phyloP scores from a whole-genome alignment of 1,140 invertebrate genomes.

The Drosophila watanabei region DNA sequence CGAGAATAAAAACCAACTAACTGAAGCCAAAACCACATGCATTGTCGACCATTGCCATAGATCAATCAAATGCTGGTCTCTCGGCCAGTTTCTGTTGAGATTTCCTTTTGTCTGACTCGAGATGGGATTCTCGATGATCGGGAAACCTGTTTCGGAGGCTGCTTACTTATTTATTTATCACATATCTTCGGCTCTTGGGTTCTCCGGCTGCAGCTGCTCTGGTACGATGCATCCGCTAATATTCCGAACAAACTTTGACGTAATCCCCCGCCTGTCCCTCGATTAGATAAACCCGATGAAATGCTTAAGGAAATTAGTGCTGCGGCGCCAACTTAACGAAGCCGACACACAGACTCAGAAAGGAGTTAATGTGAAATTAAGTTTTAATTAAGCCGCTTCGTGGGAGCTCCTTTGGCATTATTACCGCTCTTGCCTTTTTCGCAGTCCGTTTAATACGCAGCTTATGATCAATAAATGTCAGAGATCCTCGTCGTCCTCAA shows the following conservation, averaged over 20 bases:
- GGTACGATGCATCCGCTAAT: constrained; percentile 68
- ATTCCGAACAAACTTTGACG: constrained; percentile 72
- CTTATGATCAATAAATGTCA: constrained; percentile 84
- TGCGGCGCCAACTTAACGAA: constrained; percentile 53
- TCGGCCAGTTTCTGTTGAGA: constrained; percentile 41
- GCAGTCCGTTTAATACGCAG: constrained; percentile 76
- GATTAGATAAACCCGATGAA: constrained; percentile 76
- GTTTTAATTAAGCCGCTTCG: constrained; percentile 59
- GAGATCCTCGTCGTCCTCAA: constrained; percentile 41
- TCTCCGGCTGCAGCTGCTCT: constrained; percentile 18
- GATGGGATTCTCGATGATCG: constrained; percentile 80
- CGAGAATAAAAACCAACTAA: constrained; percentile 9
- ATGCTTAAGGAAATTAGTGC: constrained; percentile 66
- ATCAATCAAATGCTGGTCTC: constrained; percentile 77
- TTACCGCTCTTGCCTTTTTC: constrained; percentile 65
- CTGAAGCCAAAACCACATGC: constrained; percentile 54
- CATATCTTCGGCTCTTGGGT: constrained; percentile 52
- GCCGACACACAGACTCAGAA: constrained; percentile 12
- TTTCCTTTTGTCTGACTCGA: constrained; percentile 64
- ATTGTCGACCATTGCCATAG: constrained; percentile 78
- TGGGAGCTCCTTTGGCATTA: constrained; percentile 73
- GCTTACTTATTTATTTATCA: constrained; percentile 81
- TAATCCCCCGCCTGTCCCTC: constrained; percentile 60
- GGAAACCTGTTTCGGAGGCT: constrained; percentile 54
- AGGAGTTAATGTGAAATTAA: constrained; percentile 59